Base-by-base conservation (phyloP, 2,888 invertebrate genomes). In the Drosophila koepferae region DNA sequence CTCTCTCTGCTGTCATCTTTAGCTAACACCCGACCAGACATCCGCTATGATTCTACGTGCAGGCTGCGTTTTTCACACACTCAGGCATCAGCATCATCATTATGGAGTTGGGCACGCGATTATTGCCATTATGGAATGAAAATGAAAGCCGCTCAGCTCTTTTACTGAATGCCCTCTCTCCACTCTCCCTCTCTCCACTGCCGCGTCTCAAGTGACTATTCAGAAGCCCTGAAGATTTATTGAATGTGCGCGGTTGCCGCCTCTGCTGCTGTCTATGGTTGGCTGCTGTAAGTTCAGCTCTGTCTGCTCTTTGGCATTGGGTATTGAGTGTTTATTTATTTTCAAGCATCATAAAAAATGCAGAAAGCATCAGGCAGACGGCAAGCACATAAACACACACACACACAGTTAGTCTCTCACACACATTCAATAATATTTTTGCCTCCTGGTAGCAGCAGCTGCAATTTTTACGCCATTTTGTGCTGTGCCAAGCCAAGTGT, bases 311-410 rank as follows among this genome's bases (percentile, higher is more conserved):
- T 85, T 86, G 88, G 81, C 80, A 86, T 86, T 73, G 82, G 67
- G 84, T 90, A 90, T 90, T 88, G 89, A 90, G 91, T 90, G 91
- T 91, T 90, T 90, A 90, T 91, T 90, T 90, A 90, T 91, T 90
- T 90, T 90, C 80, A 78, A 89, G 85, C 83, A 86, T 86, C 90
- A 90, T 89, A 90, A 89, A 90, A 88, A 81, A 84, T 84, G 78
- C 75, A 81, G 55, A 72, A 80, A 68, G 67, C 70, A 62, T 38
- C 66, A 76, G 79, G 55, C 72, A 49, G 55, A 40, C 23, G 51
- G 44, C 55, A 56, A 63, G 63, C 66, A 46, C 23, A 43, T 43
- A 28, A 64, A 74, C 55, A 72, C 63, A 46, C n/a, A 43, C 46
- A 71, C 65, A 63, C 70, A 74, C 59, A 72, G 56, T 48, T n/a